These are phyloP conservation scores for Drosophila nebulosa DNA, from an alignment of 1,140 invertebrate genomes.

Conservation along the genomic window DNA sequence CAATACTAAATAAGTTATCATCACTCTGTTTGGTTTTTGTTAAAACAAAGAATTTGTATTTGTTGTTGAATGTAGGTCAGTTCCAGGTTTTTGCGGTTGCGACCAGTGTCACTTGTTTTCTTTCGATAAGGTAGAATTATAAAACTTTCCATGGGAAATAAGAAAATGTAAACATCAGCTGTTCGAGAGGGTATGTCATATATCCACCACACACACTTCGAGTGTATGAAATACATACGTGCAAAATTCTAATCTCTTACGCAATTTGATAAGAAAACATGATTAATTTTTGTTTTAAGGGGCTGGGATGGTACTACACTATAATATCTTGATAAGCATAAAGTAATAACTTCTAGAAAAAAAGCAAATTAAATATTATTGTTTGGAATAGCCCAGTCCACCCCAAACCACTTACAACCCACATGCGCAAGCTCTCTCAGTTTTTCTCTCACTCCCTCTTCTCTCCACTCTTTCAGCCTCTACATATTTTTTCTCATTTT, in stretches of 20 bases:
- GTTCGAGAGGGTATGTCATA: neutral
- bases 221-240: neutral
- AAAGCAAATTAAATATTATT: neutral
- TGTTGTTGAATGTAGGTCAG: slow-evolving; percentile 59
- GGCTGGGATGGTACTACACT: neutral
- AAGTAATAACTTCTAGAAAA: neutral
- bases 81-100: slow-evolving; percentile 27
- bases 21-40: slow-evolving; percentile 9
- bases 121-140: slow-evolving; percentile 27
- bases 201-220: neutral
- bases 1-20: slow-evolving; percentile 14
- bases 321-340: neutral
- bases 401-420: slow-evolving; percentile 13
- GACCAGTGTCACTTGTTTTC: neutral
- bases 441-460: slow-evolving; percentile 11
- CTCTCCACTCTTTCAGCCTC: neutral
- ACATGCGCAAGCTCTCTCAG: slow-evolving; percentile 9
- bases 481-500: neutral
- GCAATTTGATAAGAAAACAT: neutral
- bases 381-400: neutral
- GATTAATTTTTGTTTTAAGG: neutral
- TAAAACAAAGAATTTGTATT: slow-evolving; percentile 32
- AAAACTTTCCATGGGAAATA: slow-evolving; percentile 31
- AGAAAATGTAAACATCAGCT: neutral
- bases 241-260: neutral